These are phyloP conservation scores for Clusia tigrina DNA, from an alignment of 2,888 invertebrate genomes.

Conservation along the genomic window DNA sequence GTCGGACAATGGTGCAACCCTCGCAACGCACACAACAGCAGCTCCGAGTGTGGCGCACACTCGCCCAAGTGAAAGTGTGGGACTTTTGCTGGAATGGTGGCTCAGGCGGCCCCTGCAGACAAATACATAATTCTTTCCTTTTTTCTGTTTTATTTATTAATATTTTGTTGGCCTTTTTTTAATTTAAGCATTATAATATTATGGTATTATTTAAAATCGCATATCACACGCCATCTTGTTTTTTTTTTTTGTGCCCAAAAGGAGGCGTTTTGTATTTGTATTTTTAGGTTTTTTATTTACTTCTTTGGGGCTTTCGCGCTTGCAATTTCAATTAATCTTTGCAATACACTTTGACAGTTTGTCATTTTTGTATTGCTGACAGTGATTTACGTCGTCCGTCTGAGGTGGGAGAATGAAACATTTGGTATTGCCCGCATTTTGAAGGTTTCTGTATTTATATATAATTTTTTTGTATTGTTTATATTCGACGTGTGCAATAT, in stretches of 20 bases:
- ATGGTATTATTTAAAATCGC: neutral
- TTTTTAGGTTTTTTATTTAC: conserved; percentile 31
- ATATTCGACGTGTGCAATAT: no score
- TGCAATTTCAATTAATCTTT: conserved; percentile 55
- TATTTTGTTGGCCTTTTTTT: no score
- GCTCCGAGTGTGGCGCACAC: neutral
- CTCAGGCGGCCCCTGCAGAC: neutral
- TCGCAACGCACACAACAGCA: neutral
- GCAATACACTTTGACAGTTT: conserved; percentile 52
- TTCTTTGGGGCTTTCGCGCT: conserved; percentile 54
- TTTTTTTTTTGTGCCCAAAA: neutral
- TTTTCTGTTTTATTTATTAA: conserved; percentile 32
- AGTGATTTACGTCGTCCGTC: conserved; percentile 44
- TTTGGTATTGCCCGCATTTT: neutral
- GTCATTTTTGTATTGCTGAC: conserved; percentile 43
- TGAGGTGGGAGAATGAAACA: neutral
- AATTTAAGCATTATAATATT: neutral
- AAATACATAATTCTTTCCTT: neutral
- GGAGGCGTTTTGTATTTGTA: conserved; percentile 25
- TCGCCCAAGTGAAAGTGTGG: conserved; percentile 21
- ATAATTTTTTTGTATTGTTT: neutral
- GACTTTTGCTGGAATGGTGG: conserved; percentile 1
- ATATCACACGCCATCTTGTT: conserved; percentile 50
- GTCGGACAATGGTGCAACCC: neutral
- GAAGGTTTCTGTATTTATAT: neutral